Conservation (phyloP, 2,888 invertebrate genomes). For the Zhuqinia jingwanae region DNA sequence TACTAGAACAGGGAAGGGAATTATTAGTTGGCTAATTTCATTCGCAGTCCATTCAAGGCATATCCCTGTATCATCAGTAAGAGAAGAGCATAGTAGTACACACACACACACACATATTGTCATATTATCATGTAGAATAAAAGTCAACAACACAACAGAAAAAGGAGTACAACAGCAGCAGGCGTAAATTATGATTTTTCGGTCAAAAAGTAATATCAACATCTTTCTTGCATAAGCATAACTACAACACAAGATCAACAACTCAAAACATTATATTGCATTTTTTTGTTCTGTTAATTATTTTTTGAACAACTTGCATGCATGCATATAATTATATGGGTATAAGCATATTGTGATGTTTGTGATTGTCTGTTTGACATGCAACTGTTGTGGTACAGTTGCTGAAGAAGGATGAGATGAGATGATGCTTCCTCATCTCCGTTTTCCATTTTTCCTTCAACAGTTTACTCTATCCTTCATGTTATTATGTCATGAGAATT, state of each 20-base stretch:
- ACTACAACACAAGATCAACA: slow-evolving; percentile 8
- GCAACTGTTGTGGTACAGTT: neutral
- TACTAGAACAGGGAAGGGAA: slow-evolving; percentile 32
- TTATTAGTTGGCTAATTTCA: slow-evolving; percentile 9
- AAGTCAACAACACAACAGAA: neutral
- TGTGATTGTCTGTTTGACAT: neutral
- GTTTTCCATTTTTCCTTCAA: slow-evolving; percentile 38
- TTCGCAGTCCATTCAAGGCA: neutral
- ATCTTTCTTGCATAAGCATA: neutral
- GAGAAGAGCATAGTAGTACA: neutral
- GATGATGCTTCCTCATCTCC: neutral
- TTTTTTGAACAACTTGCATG: slow-evolving; percentile 43
- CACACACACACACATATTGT: too few relatives aligned
- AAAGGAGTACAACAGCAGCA: too few relatives aligned
- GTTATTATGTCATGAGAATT: slow-evolving; percentile 49
- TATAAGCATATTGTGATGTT: too few relatives aligned
- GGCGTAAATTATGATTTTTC: neutral
- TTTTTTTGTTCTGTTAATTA: slow-evolving; percentile 40
- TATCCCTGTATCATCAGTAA: neutral
- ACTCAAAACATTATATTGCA: neutral
- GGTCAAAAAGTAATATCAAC: slow-evolving; percentile 4
- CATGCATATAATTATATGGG: slow-evolving; percentile 32
- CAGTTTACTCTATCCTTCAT: neutral
- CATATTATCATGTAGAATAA: too few relatives aligned
- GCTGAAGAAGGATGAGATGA: neutral